Evolutionary conservation across 1,140 invertebrate genomes (phyloP).

Genomic region (Megalonaias nervosa): DNA sequence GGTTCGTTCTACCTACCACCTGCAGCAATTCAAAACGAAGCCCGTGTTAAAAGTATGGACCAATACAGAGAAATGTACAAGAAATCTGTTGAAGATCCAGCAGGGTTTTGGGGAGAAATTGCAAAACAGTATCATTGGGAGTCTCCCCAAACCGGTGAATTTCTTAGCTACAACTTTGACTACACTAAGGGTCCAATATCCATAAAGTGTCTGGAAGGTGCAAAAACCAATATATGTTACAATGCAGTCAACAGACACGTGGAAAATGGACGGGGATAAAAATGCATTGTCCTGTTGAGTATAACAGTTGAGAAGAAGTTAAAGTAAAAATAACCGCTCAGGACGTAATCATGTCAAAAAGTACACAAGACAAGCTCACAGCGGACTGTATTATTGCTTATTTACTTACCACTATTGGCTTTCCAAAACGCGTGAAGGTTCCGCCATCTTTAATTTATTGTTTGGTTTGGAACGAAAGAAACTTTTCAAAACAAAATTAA

Average conservation of each 20-base stretch:
- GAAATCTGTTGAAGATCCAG: constrained; percentile 88
- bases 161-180: constrained; percentile 95
- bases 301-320: too few relatives aligned
- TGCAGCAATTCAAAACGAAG: constrained; percentile 75
- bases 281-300: constrained; percentile 96
- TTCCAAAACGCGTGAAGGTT: too few relatives aligned
- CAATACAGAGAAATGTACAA: constrained; percentile 89
- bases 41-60: constrained; percentile 82
- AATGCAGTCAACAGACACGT: constrained; percentile 95
- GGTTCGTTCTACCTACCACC: constrained; percentile 76
- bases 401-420: too few relatives aligned
- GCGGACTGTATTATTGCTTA: too few relatives aligned
- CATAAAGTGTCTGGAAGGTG: constrained; percentile 95
- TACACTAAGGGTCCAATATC: constrained; percentile 88
- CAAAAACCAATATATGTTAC: constrained; percentile 95
- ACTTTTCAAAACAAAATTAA: too few relatives aligned
- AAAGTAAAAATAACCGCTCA: too few relatives aligned
- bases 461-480: too few relatives aligned
- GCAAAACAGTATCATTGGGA: constrained; percentile 94
- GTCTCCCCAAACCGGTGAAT: constrained; percentile 80
- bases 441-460: too few relatives aligned
- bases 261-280: constrained; percentile 87
- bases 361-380: too few relatives aligned
- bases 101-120: constrained; percentile 91
- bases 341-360: too few relatives aligned